Percentiles rank a stretch among this genome's conserved stretches.
phyloP scores from a whole-genome alignment of 2,797 vertebrate species.

The Pogoniulus pusillus region DNA sequence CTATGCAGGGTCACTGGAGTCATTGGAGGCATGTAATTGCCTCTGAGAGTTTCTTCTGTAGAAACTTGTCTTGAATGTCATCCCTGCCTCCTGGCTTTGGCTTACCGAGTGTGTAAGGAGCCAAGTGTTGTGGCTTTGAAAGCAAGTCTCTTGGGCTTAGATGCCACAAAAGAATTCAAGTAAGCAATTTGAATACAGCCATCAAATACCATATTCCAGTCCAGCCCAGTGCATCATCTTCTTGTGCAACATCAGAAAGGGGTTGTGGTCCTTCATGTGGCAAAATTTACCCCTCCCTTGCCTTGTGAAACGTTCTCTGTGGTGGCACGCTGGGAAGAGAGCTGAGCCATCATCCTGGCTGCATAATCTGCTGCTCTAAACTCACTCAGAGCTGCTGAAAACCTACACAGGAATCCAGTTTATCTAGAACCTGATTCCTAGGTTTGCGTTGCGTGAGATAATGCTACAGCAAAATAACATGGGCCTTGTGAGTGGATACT shows the following conservation, averaged over 20 bases:
- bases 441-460: not conserved
- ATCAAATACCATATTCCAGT: not conserved
- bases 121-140: not conserved
- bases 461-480: not conserved
- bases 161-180: not conserved
- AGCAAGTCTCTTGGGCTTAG: not conserved
- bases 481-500: not conserved
- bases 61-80: not conserved
- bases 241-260: not conserved
- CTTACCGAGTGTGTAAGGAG: not conserved
- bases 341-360: not conserved
- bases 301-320: fast-evolving
- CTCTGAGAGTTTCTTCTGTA: constrained; percentile 9
- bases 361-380: not conserved
- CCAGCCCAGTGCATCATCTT: not conserved
- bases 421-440: not conserved
- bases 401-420: not conserved
- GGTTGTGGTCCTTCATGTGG: not conserved
- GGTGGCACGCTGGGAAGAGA: not conserved
- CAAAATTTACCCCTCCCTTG: not conserved
- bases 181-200: not conserved
- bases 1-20: constrained; percentile 2
- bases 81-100: not conserved
- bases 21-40: not conserved
- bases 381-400: not conserved